phyloP scores from a whole-genome alignment of 2,113 vertebrate genomes.

The Stictonetta naevosa region DNA sequence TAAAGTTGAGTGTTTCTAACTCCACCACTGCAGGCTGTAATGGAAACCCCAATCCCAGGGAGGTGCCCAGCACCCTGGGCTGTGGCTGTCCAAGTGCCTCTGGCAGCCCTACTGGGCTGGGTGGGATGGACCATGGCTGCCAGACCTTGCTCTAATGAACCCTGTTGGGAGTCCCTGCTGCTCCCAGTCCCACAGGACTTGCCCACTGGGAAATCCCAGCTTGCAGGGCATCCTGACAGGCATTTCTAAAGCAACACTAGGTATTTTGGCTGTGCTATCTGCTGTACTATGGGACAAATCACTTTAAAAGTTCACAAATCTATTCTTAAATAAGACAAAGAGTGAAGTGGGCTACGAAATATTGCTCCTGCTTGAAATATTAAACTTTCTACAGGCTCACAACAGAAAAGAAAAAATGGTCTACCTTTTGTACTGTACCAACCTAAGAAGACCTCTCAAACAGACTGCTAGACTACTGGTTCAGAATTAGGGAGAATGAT shows the following conservation, averaged over 20 bases:
- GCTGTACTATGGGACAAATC: neutral
- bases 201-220: rapidly evolving
- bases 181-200: neutral
- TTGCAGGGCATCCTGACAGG: rapidly evolving
- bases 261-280: neutral
- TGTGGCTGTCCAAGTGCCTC: neutral
- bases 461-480: rapidly evolving
- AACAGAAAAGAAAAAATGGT: neutral
- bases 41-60: neutral
- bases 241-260: neutral
- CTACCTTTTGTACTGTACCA: neutral
- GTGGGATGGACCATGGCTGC: neutral
- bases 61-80: rapidly evolving
- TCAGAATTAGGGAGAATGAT: neutral
- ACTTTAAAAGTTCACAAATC: neutral
- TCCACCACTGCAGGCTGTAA: neutral
- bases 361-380: neutral
- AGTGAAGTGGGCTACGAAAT: neutral
- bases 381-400: neutral
- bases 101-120: neutral
- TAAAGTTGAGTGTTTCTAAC: neutral
- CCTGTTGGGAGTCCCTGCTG: neutral
- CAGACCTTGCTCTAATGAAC: neutral
- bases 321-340: neutral
- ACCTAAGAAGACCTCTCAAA: neutral